phyloP scores from a whole-genome alignment of 2,113 vertebrate species.

The Mus spicilegus region DNA sequence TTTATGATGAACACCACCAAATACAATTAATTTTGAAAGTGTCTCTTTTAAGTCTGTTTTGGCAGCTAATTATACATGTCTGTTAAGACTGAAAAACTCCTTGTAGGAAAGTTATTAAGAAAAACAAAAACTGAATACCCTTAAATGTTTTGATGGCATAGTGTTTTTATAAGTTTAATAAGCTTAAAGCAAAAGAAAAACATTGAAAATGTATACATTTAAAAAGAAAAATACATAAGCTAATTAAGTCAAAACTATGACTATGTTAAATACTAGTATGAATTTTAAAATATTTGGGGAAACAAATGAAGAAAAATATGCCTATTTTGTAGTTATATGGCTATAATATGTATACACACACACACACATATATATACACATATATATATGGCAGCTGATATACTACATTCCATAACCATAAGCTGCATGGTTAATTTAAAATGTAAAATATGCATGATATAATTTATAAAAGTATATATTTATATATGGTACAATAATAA shows the following conservation, averaged over 20 bases:
- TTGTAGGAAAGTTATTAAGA: not conserved
- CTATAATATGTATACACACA: not conserved
- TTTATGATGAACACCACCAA: not conserved
- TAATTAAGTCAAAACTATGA: slow-evolving; percentile 54
- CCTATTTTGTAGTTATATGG: too few relatives aligned
- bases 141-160: slow-evolving; percentile 22
- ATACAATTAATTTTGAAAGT: not conserved
- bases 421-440: not conserved
- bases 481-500: slow-evolving; percentile 49
- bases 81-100: slow-evolving; percentile 33
- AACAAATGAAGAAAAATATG: not conserved
- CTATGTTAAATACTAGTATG: slow-evolving; percentile 25
- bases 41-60: not conserved
- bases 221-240: not conserved
- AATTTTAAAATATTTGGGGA: not conserved
- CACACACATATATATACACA: not conserved
- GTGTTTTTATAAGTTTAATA: not conserved
- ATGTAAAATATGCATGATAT: not conserved
- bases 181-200: slow-evolving; percentile 46
- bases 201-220: slow-evolving; percentile 48
- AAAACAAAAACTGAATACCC: slow-evolving; percentile 32
- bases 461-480: not conserved
- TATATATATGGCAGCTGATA: not conserved
- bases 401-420: not conserved
- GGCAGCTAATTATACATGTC: not conserved